Conservation (phyloP, 2,797 vertebrate genomes). For the Liasis olivaceus region DNA sequence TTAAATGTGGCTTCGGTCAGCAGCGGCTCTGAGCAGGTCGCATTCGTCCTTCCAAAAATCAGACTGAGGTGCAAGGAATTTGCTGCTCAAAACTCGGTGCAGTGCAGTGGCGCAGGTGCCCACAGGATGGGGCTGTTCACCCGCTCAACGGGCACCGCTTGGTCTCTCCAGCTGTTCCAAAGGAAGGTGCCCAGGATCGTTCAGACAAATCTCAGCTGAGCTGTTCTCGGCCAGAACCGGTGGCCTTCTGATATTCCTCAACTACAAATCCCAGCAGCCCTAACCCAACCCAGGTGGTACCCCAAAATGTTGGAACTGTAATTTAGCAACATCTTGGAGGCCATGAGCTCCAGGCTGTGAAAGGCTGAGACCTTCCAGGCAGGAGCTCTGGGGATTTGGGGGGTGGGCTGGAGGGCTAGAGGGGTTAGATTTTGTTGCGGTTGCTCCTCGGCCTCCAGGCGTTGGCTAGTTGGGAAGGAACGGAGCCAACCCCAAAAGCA, state of each 20-base stretch:
- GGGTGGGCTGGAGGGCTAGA: no score
- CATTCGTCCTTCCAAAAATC: not conserved
- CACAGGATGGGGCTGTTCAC: not conserved
- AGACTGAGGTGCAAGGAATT: not conserved
- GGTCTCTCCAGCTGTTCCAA: not conserved
- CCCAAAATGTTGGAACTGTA: not conserved
- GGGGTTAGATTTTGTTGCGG: no score
- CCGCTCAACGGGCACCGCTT: not conserved
- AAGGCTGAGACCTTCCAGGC: not conserved
- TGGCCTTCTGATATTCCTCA: not conserved
- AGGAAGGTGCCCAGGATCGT: not conserved
- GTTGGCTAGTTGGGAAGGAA: no score
- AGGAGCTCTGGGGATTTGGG: no score
- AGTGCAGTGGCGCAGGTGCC: not conserved
- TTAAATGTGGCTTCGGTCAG: not conserved
- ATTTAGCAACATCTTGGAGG: not conserved
- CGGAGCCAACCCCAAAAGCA: no score
- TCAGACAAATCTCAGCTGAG: not conserved
- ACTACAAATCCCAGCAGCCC: not conserved
- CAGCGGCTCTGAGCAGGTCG: no score
- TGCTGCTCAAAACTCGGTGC: not conserved
- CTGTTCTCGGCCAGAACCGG: not conserved
- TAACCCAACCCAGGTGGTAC: not conserved
- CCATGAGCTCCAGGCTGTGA: not conserved
- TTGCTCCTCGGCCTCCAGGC: no score